Percentiles rank a stretch among this genome's conserved stretches.
Conservation (phyloP, 2,797 vertebrate species). For the Melanotaenia nigrans region DNA sequence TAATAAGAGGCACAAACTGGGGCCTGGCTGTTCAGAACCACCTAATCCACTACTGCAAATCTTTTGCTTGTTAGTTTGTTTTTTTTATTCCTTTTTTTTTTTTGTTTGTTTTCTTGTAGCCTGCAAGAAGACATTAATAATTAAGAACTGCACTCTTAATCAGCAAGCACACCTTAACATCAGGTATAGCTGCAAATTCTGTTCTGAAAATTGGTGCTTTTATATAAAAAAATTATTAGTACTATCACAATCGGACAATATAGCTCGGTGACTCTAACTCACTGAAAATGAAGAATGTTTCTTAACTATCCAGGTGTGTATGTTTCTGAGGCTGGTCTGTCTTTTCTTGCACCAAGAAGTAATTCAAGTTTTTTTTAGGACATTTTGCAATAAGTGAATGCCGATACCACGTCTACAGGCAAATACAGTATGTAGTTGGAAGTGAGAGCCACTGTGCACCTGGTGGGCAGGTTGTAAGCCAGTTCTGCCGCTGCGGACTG, state of each 20-base stretch:
- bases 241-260: conserved; percentile 54
- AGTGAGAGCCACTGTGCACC: conserved; percentile 39
- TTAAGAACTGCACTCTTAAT: conserved; percentile 16
- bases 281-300: conserved; percentile 41
- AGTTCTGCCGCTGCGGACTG: conserved; percentile 15
- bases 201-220: conserved; percentile 27
- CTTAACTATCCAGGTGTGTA: conserved; percentile 25
- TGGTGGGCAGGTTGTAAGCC: conserved; percentile 21
- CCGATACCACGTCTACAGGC: conserved; percentile 21
- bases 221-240: conserved; percentile 49
- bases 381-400: conserved; percentile 26
- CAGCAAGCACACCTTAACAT: conserved; percentile 54
- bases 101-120: conserved; percentile 1
- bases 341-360: conserved; percentile 50
- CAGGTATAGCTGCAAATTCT: conserved; percentile 27
- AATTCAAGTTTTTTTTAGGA: conserved; percentile 43
- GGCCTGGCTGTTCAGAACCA: conserved; percentile 11
- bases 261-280: conserved; percentile 42
- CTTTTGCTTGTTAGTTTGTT: conserved; percentile 10
- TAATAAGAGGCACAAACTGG: conserved; percentile 11
- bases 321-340: conserved; percentile 30
- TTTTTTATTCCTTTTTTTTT: conserved; percentile 4
- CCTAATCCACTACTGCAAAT: conserved; percentile 15
- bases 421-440: conserved; percentile 15
- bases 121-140: conserved; percentile 12